These are phyloP conservation scores for Sitta europaea DNA, from an alignment of 2,113 vertebrate genomes.

Conservation along the genomic window DNA sequence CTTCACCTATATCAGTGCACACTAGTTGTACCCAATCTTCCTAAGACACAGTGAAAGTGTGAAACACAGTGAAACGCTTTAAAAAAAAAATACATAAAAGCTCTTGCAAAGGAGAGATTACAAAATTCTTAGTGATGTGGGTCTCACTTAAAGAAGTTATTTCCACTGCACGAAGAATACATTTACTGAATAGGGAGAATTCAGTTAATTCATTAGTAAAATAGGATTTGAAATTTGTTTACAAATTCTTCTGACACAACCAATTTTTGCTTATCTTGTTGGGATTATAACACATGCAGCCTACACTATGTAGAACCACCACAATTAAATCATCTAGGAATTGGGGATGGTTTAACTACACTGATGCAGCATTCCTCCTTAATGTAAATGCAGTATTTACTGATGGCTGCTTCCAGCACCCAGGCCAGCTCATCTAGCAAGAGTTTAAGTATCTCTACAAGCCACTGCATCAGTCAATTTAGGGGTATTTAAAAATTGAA, in stretches of 20 bases:
- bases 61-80: not conserved
- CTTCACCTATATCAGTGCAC: not conserved
- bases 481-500: not conserved
- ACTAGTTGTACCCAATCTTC: not conserved
- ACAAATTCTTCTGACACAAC: not conserved
- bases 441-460: not conserved
- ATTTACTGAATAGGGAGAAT: not conserved
- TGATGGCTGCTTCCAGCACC: not conserved
- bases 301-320: not conserved
- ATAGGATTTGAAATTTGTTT: not conserved
- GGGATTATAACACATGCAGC: not conserved
- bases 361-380: not conserved
- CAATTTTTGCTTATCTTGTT: not conserved
- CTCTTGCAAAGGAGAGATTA: not conserved
- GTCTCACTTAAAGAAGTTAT: not conserved
- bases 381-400: not conserved
- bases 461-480: not conserved
- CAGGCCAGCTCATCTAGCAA: conserved; percentile 3
- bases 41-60: not conserved
- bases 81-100: not conserved
- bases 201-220: not conserved
- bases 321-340: not conserved
- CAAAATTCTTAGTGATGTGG: not conserved
- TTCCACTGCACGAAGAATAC: not conserved
- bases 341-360: not conserved